Base-by-base conservation (phyloP, 2,797 vertebrate genomes). In the Lepilemur septentrionalis region DNA sequence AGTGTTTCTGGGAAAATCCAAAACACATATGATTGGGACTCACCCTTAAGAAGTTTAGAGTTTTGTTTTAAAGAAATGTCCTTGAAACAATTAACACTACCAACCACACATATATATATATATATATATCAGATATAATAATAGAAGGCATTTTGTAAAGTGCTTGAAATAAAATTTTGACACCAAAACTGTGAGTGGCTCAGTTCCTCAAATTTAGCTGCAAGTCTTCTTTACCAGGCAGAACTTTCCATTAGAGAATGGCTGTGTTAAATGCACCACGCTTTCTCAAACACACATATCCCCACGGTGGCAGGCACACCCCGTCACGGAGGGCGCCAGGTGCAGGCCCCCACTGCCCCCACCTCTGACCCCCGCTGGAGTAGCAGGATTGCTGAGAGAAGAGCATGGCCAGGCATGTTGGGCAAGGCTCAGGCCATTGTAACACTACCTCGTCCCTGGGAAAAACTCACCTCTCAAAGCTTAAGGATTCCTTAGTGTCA, bases 11-110 rank as follows among this genome's bases (percentile, higher is more conserved):
- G 41, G 70, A 41, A 61, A 96, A 67, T 13, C 63, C 23, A 91
- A 63, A 55, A 72, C 73, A 59, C 1, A 8, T 2, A 43, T 1
- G 65, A 30, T 2, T 25, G 14, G 32, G 30, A 9, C 2, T 22
- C 14, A 20, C 35, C 11, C 41, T 22, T 67, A 55, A 46, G 23
- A 52, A 59, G 41, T 55, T 73, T 13, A 46, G 67, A 70, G 14
- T 67, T 93, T 43, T 43, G 28, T 87, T 93, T 95, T 84, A 89
- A 91, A 95, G 85, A 41, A 59, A 78, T 23, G 4, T 2, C 41
- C 41, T 65, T 50, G 22, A 59, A 35, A 38, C 30, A 79, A 79
- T 4, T 4, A 63, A 46, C 11, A 52, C 30, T 72, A 63, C 17
- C 32, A 20, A n/a, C 23, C 3, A 57, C 23, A 23, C 9, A 9